These are phyloP conservation scores for Mus minutoides DNA, from an alignment of 2,797 vertebrate genomes.

Conservation along the genomic window DNA sequence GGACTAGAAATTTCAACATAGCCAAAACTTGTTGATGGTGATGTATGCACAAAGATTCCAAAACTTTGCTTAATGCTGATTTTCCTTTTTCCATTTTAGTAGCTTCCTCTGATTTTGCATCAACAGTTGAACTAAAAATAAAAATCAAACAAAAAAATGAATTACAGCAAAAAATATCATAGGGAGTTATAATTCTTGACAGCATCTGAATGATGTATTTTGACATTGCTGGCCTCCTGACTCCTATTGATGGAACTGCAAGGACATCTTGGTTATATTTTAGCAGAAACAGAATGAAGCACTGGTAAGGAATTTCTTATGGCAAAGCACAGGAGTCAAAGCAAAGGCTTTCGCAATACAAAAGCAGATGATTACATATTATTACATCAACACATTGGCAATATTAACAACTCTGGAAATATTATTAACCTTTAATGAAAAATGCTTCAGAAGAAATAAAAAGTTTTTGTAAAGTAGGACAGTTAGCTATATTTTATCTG, in stretches of 20 bases:
- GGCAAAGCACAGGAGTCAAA: slow-evolving; percentile 48
- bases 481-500: slow-evolving; percentile 68
- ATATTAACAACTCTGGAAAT: slow-evolving; percentile 57
- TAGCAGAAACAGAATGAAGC: slow-evolving; percentile 66
- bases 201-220: slow-evolving; percentile 79
- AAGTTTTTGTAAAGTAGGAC: slow-evolving; percentile 60
- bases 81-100: slow-evolving; percentile 89
- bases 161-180: slow-evolving; percentile 88
- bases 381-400: slow-evolving; percentile 53
- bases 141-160: slow-evolving; percentile 92
- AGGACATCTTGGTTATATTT: slow-evolving; percentile 55
- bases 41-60: slow-evolving; percentile 93
- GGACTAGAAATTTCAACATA: slow-evolving; percentile 93
- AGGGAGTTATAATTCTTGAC: slow-evolving; percentile 81
- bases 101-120: slow-evolving; percentile 90
- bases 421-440: slow-evolving; percentile 61
- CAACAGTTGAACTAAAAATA: slow-evolving; percentile 93
- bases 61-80: slow-evolving; percentile 92
- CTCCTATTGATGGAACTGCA: slow-evolving; percentile 36
- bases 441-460: slow-evolving; percentile 71
- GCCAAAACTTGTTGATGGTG: slow-evolving; percentile 94
- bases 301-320: slow-evolving; percentile 51
- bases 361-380: slow-evolving; percentile 15
- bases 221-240: slow-evolving; percentile 66
- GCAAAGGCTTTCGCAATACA: slow-evolving; percentile 54